Evolutionary conservation across 2,113 vertebrate genomes (phyloP).

Genomic region (Todiramphus chloris): DNA sequence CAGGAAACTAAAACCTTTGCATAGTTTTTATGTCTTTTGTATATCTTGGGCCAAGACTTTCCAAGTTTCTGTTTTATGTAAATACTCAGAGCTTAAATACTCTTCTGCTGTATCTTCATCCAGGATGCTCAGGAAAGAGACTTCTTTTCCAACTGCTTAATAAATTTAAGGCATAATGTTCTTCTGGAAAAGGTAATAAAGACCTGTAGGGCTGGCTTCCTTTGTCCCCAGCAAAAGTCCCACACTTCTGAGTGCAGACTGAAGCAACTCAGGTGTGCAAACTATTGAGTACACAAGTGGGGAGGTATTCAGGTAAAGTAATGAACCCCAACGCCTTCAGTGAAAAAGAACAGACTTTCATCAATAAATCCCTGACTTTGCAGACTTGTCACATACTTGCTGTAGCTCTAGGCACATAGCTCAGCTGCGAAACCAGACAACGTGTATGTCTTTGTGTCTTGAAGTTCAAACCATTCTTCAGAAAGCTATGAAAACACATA

Average conservation of each 20-base stretch:
- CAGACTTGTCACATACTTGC: background rate
- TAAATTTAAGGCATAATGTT: background rate
- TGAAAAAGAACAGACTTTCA: background rate
- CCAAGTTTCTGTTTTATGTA: background rate
- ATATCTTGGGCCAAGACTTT: background rate
- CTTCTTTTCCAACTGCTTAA: background rate
- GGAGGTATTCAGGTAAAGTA: background rate
- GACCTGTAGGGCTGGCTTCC: background rate
- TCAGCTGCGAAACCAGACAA: background rate
- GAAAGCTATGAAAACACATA: background rate
- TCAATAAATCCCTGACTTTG: background rate
- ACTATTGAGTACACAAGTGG: background rate
- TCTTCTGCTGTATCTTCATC: background rate
- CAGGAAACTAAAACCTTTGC: background rate
- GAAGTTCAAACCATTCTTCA: background rate
- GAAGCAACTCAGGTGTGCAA: background rate
- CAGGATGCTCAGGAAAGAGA: background rate
- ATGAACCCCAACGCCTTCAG: background rate
- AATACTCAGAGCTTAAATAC: background rate
- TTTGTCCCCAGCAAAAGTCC: background rate
- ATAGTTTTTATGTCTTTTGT: background rate
- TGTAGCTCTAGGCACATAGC: background rate
- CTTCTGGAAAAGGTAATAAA: background rate
- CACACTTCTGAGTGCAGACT: background rate
- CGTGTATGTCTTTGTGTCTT: background rate